Evolutionary conservation across 2,797 vertebrate genomes (phyloP), one percentile per base, ranked within the genome.

Genomic region (Cirrhinus molitorella): DNA sequence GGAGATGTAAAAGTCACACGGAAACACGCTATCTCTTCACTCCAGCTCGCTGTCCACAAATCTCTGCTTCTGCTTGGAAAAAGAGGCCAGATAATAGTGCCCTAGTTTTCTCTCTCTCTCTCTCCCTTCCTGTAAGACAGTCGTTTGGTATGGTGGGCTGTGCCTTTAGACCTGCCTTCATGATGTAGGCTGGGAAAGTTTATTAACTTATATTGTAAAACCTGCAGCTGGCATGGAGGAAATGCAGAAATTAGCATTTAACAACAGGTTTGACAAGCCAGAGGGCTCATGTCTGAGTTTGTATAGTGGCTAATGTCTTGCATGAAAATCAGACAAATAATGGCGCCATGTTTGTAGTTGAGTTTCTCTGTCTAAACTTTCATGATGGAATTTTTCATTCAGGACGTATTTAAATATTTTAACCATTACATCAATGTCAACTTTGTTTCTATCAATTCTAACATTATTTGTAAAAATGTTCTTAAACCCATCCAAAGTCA

Each of bases 31-130:
- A 83, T 91, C 89, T 87, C 76, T 70, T 90, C 88, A 85, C 88
- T 89, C 84, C 81, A 85, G 85, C 81, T 84, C 77, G 83, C 88
- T 78, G 85, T 91, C 92, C 88, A 89, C 90, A 81, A 88, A 86
- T 91, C 84, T 86, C 87, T 89, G 90, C 88, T 90, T 94, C 92
- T 89, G 85, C 90, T 87, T 91, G 87, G 85, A 86, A 91, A 87
- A 92, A 84, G 91, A 90, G 94, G 92, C 89, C 94, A 95, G 93
- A 94, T 94, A 94, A 93, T 91, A 91, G 92, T 93, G 95, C 91
- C 94, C 95, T 95, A 95, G 88, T 92, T 95, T 89, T 53, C 73
- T 49, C 45, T 72, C 67, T 92, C 67, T 92, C 92, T 91, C 88
- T 90, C 87, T 79, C 76, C 90, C 91, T 87, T 85, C 79, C 87